Conservation (phyloP, 1,140 invertebrate genomes). For the Trichomalopsis sarcophagae region DNA sequence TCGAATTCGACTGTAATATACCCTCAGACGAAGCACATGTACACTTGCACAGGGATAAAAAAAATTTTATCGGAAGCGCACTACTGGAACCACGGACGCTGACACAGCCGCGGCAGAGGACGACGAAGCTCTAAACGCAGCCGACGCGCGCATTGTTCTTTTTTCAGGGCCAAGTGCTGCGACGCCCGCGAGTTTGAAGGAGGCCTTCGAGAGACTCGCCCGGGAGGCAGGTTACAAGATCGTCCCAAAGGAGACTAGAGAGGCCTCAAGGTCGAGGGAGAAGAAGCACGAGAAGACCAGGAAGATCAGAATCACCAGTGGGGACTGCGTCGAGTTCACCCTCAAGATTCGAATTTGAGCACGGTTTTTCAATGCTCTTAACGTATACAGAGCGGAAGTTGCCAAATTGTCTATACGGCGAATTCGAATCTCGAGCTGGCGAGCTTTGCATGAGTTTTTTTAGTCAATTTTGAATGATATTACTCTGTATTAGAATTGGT, state of each 20-base stretch:
- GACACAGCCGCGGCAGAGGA: neutral
- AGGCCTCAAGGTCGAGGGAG: neutral
- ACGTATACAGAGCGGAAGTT: neutral
- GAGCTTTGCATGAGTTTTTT: neutral
- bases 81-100: neutral
- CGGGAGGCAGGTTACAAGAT: neutral
- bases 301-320: constrained; percentile 19
- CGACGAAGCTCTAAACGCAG: neutral
- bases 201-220: neutral
- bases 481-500: neutral
- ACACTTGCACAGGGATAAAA: neutral
- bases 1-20: neutral
- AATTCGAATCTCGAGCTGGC: neutral
- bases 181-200: neutral
- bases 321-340: constrained; percentile 33
- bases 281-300: neutral
- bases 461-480: neutral
- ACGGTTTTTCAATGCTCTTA: neutral
- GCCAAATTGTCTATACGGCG: neutral
- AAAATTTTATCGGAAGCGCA: neutral
- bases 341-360: constrained; percentile 45
- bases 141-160: constrained; percentile 4
- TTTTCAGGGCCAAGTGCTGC: constrained; percentile 25
- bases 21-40: neutral
- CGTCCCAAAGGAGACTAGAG: neutral